A percentile compares a stretch with the other conserved stretches of the same genome.
Evolutionary conservation across 92 coral and sea anemone genomes (phyloP).

Genomic region (Zoanthus sociatus): DNA sequence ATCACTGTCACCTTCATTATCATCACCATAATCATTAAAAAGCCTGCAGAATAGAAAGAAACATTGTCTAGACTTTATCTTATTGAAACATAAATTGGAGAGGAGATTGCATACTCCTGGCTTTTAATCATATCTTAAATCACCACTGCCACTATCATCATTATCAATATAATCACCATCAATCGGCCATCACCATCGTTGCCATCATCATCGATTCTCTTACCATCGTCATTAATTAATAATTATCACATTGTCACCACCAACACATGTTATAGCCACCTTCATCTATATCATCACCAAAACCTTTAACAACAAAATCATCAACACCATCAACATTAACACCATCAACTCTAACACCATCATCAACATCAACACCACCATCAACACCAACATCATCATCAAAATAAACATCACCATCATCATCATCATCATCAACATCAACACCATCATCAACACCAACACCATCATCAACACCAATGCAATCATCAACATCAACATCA

Average conservation of each 20-base stretch:
- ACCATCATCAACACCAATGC: too few relatives aligned
- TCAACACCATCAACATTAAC: too few relatives aligned
- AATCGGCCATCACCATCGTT: not conserved
- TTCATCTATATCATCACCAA: too few relatives aligned
- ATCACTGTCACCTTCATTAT: constrained; percentile 55
- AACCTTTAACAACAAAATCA: too few relatives aligned
- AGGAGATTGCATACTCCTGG: too few relatives aligned
- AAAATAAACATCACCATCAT: too few relatives aligned
- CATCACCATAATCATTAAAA: constrained; percentile 64
- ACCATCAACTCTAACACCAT: too few relatives aligned
- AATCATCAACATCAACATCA: too few relatives aligned
- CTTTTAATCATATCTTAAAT: not conserved
- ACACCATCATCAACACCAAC: too few relatives aligned
- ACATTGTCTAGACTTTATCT: not conserved
- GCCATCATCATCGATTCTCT: not conserved
- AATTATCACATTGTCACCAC: not conserved
- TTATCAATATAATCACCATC: not conserved
- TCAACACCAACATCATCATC: too few relatives aligned
- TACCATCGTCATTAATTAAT: not conserved
- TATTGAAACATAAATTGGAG: not conserved
- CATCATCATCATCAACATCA: too few relatives aligned
- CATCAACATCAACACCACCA: too few relatives aligned
- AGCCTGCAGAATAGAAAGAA: constrained; percentile 47
- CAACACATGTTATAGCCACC: not conserved
- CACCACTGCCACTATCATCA: not conserved